Conservation (phyloP, 2,888 invertebrate genomes). For the Cheilosia soror region DNA sequence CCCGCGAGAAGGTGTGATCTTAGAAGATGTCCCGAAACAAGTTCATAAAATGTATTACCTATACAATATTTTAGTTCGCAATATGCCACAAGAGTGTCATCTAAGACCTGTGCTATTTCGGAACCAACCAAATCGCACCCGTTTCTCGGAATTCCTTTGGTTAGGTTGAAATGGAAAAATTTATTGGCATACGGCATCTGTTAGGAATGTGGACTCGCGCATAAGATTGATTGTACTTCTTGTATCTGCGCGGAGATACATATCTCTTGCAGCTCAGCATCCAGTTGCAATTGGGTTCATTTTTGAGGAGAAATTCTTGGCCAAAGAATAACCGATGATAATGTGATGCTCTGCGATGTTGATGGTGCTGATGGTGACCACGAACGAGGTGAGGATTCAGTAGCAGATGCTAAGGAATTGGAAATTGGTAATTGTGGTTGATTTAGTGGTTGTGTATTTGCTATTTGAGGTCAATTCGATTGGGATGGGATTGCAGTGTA, state of each 20-base stretch:
- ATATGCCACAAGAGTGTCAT: conserved; percentile 30
- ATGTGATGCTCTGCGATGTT: conserved; percentile 34
- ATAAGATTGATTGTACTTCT: conserved; percentile 63
- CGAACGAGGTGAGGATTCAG: conserved; percentile 48
- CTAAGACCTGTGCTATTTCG: conserved; percentile 1
- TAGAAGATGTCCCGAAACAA: conserved; percentile 25
- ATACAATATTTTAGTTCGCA: background rate
- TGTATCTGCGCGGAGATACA: conserved; percentile 49
- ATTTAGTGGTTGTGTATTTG: conserved; percentile 49
- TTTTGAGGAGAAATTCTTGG: conserved; percentile 58
- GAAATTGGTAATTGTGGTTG: conserved; percentile 50
- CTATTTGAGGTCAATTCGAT: conserved; percentile 51
- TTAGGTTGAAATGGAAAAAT: background rate
- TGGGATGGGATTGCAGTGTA: background rate
- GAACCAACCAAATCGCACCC: background rate
- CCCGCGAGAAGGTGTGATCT: background rate
- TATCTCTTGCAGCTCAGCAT: conserved; percentile 42
- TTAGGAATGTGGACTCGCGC: conserved; percentile 56
- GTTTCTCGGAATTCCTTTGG: conserved; percentile 8
- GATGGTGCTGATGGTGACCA: conserved; percentile 23
- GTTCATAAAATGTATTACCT: conserved; percentile 11
- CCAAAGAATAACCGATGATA: conserved; percentile 70
- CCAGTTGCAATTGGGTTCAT: conserved; percentile 60
- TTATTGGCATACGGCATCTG: conserved; percentile 57
- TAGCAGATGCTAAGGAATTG: conserved; percentile 57